A percentile compares a stretch with the other conserved stretches of the same genome.
These are phyloP conservation scores for Umimayanthus kanabou DNA, from an alignment of 92 coral and sea anemone species.

Conservation along the genomic window DNA sequence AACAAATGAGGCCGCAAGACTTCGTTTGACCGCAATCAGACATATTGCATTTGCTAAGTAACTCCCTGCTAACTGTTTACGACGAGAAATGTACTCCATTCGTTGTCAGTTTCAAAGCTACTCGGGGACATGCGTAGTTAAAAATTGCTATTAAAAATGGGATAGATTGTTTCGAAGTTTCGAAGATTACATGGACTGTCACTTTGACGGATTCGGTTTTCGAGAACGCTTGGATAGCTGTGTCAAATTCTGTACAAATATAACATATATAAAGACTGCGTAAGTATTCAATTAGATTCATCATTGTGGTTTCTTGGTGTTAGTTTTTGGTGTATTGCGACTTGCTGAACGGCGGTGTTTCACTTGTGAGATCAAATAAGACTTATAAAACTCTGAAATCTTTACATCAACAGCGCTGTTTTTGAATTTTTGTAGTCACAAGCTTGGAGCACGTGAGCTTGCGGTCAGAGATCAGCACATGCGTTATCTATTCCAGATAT, in stretches of 20 bases:
- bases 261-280: background rate
- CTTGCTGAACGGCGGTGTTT: background rate
- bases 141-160: background rate
- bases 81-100: background rate
- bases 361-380: background rate
- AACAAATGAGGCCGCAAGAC: slow-evolving; percentile 3
- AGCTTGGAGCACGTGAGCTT: slow-evolving; percentile 29
- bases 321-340: background rate
- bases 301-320: background rate
- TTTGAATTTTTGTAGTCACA: background rate
- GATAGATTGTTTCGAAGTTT: background rate
- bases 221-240: background rate
- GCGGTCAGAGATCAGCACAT: slow-evolving; percentile 31
- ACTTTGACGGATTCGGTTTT: background rate
- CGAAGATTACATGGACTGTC: background rate
- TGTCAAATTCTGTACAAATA: slow-evolving; percentile 2
- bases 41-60: background rate
- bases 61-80: background rate
- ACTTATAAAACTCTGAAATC: background rate
- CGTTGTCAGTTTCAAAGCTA: background rate
- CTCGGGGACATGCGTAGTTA: background rate
- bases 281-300: background rate
- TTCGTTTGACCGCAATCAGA: background rate
- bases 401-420: background rate
- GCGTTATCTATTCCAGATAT: background rate